These are phyloP conservation scores for Emys orbicularis DNA, from an alignment of 2,797 vertebrate genomes.

Conservation along the genomic window DNA sequence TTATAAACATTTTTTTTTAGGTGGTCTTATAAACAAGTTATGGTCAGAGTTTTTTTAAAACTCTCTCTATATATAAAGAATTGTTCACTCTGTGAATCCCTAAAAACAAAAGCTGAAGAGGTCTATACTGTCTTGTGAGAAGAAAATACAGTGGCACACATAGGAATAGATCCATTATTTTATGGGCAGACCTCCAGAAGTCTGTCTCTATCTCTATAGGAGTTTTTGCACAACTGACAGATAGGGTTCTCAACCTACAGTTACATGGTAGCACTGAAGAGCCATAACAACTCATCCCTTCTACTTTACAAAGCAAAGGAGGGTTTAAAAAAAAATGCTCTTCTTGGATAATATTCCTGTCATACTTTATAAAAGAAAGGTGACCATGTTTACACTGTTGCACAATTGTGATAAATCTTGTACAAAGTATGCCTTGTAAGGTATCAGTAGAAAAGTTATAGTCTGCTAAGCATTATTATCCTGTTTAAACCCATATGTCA, in stretches of 20 bases:
- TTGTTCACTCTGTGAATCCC: not conserved
- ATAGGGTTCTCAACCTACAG: not conserved
- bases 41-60: not conserved
- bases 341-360: not conserved
- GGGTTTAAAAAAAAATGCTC: not conserved
- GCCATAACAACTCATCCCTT: fast-evolving
- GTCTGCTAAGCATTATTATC: too few species aligned
- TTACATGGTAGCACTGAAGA: not conserved
- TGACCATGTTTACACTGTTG: too few species aligned
- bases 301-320: not conserved
- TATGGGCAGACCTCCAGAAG: not conserved
- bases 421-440: too few species aligned
- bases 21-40: not conserved
- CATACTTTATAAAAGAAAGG: too few species aligned
- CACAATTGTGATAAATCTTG: too few species aligned
- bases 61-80: not conserved
- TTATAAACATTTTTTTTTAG: not conserved
- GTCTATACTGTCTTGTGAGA: not conserved
- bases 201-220: not conserved
- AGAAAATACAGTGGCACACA: not conserved
- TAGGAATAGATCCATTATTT: not conserved
- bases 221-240: not conserved
- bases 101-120: not conserved
- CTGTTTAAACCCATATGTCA: too few species aligned
- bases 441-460: too few species aligned